Base-by-base conservation (phyloP, 2,888 invertebrate genomes). In the Brachyopa scutellaris region DNA sequence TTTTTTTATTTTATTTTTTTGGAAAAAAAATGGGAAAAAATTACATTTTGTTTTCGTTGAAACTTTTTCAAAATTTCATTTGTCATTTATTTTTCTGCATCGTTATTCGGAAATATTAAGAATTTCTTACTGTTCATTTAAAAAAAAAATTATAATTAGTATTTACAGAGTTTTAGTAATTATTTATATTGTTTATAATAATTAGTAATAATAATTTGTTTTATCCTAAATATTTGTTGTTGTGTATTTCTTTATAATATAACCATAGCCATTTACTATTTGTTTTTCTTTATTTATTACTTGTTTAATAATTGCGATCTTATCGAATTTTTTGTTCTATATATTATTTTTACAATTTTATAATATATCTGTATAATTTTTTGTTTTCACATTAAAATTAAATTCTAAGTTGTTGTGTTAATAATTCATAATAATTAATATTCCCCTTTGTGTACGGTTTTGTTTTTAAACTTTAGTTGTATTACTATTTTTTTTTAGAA, bases 261-360 rank as follows among this genome's bases (percentile, higher is more conserved):
- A 83, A 78, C 78, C 66, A 83, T 83, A 83, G 78, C 83, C 72
- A 73, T 78, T 83, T 73, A 78, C 72, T 83, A 66, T 72, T 66
- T 33, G 19, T 36, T 31, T n/a, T 66, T 64, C 19, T 76, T 70
- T 76, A 70, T 64, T 64, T 70, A 31, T 78, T 62, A 76, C 47
- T 72, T 78, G 40, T 77, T 53, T 83, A 83, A 83, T 83, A 83
- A 83, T 83, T 83, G 83, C 83, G 78, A 83, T 83, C 73, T 83
- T 83, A 83, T 83, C 83, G 83, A 78, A 57, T 70, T 83, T 57
- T 53, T 55, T 42, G n/a, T 72, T 64, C 47, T 78, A 21, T 69
- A 62, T 62, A 40, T 59, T 72, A 67, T 83, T 72, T 82, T 77
- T 83, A 78, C 83, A 78, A 49, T 78, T 74, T 80, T 55, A 49